These are phyloP conservation scores for Anguilla pacifica DNA, from an alignment of 2,797 vertebrate genomes.

Conservation along the genomic window DNA sequence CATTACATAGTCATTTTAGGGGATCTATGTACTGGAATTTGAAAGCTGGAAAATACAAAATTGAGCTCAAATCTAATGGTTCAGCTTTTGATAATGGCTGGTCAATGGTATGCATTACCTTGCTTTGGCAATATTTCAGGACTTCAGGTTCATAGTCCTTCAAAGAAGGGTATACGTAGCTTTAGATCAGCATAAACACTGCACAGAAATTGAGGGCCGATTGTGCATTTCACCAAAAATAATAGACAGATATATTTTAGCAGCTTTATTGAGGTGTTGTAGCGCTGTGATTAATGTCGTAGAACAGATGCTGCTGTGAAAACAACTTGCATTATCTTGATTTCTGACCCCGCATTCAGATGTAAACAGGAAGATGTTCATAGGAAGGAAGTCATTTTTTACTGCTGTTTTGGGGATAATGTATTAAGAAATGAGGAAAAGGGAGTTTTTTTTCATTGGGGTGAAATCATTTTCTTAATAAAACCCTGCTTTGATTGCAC, in stretches of 20 bases:
- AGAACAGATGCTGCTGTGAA: neutral
- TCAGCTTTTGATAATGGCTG: neutral
- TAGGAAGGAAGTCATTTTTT: slow-evolving; percentile 37
- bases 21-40: slow-evolving; percentile 5
- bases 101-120: too few species aligned
- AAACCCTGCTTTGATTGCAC: neutral
- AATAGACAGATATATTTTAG: neutral
- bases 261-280: neutral
- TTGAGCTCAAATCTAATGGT: neutral
- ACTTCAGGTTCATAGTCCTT: too few species aligned
- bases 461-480: neutral
- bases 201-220: too few species aligned
- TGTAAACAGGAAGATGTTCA: slow-evolving; percentile 38
- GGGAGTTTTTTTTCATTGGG: slow-evolving; percentile 13
- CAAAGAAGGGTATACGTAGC: too few species aligned
- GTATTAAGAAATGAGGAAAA: slow-evolving; percentile 22
- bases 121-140: too few species aligned
- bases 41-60: neutral
- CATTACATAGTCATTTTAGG: neutral
- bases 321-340: slow-evolving; percentile 21
- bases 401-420: slow-evolving; percentile 27
- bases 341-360: slow-evolving; percentile 27
- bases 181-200: too few species aligned
- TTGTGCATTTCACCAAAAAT: too few species aligned
- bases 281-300: neutral